Percentiles rank a stretch among this genome's conserved stretches.
Conservation (phyloP, 2,113 vertebrate species). For the Poicephalus gulielmi region DNA sequence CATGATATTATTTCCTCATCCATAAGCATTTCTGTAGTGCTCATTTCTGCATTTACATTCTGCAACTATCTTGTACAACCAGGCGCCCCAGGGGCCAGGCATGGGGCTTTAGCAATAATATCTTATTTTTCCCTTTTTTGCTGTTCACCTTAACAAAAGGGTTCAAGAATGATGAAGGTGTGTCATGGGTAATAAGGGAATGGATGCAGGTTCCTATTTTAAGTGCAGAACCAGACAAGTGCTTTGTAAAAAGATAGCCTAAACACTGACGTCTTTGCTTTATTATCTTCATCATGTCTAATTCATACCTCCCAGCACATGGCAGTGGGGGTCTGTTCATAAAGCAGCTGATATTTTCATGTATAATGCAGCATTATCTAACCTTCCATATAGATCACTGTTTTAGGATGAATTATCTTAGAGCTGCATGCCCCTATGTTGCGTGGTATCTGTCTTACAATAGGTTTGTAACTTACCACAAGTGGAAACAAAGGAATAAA, state of each 20-base stretch:
- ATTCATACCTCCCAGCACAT: not conserved
- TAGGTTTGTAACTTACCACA: not conserved
- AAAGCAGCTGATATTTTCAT: not conserved
- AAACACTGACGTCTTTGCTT: not conserved
- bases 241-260: not conserved
- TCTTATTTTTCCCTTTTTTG: slow-evolving; percentile 13
- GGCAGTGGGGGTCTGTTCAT: not conserved
- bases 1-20: slow-evolving; percentile 42
- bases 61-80: not conserved
- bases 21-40: slow-evolving; percentile 42
- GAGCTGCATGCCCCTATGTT: not conserved
- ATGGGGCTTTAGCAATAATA: not conserved
- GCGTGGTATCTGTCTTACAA: not conserved
- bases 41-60: slow-evolving; percentile 44
- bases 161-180: not conserved
- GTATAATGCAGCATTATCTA: slow-evolving; percentile 40
- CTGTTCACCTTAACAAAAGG: not conserved
- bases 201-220: not conserved
- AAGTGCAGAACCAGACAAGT: not conserved
- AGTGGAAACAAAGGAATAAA: not conserved
- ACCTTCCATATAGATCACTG: slow-evolving; percentile 10
- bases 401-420: not conserved
- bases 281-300: slow-evolving; percentile 39
- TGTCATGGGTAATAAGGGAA: not conserved
- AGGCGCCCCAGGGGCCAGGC: slow-evolving; percentile 9